Percentiles rank a stretch among this genome's conserved stretches.
phyloP scores from a whole-genome alignment of 2,888 invertebrate species.

The Macrophya alboannulata region DNA sequence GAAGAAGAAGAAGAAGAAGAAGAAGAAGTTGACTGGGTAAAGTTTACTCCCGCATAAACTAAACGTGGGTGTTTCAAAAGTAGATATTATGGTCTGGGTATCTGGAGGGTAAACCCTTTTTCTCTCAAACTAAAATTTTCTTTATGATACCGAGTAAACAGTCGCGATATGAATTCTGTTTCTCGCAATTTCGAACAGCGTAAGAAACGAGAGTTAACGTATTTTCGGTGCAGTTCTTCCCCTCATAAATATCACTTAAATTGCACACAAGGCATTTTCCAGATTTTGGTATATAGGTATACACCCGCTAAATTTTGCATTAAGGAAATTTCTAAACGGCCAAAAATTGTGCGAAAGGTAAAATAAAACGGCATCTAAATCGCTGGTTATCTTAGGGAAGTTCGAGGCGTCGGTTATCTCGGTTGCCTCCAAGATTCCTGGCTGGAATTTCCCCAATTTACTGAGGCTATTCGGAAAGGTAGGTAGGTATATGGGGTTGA shows the following conservation, averaged over 20 bases:
- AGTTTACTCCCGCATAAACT: conserved; percentile 31
- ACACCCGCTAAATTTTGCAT: not conserved
- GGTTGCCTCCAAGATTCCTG: not conserved
- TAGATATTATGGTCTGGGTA: not conserved
- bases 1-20: conserved; percentile 54
- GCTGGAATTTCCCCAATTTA: conserved; percentile 45
- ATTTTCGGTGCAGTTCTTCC: too few relatives aligned
- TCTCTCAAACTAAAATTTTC: not conserved
- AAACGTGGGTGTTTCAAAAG: conserved; percentile 16
- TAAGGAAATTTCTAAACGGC: not conserved
- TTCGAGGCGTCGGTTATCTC: conserved; percentile 23
- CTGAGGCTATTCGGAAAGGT: conserved; percentile 4
- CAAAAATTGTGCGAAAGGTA: not conserved
- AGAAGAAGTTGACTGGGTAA: conserved; percentile 15
- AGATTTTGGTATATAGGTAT: not conserved
- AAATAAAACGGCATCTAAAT: not conserved
- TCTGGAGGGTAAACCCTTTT: not conserved
- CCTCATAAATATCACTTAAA: conserved; percentile 33
- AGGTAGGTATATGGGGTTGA: not conserved
- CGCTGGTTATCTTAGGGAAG: not conserved
- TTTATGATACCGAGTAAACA: not conserved
- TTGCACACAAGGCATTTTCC: not conserved
- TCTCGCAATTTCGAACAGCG: conserved; percentile 7
- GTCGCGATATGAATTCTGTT: conserved; percentile 20
- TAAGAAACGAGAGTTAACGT: not conserved